Conservation (phyloP, 92 coral and sea anemone genomes). For the Parazoanthus darwini region DNA sequence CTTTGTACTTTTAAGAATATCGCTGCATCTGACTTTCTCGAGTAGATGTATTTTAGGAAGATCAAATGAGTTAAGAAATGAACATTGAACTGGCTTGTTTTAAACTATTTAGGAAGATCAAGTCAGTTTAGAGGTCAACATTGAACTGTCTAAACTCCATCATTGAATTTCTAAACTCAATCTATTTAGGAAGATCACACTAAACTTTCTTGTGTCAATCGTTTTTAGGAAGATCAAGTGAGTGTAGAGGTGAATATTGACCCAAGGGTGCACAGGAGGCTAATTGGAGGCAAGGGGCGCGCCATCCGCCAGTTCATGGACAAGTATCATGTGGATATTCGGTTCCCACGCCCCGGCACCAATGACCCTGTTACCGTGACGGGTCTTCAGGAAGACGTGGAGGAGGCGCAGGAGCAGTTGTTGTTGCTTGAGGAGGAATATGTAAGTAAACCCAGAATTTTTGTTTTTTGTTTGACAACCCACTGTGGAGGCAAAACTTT, state of each 20-base stretch:
- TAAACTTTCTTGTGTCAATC: neutral
- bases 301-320: slow-evolving; percentile 96
- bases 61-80: slow-evolving; percentile 83
- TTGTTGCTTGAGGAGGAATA: slow-evolving; percentile 93
- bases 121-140: slow-evolving; percentile 76
- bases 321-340: slow-evolving; percentile 88
- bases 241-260: slow-evolving; percentile 84
- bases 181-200: slow-evolving; percentile 74
- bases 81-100: neutral
- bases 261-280: slow-evolving; percentile 94
- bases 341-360: slow-evolving; percentile 91
- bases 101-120: slow-evolving; percentile 77
- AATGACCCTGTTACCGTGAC: slow-evolving; percentile 85
- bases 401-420: slow-evolving; percentile 93
- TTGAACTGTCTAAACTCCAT: slow-evolving; percentile 41
- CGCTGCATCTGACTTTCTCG: neutral
- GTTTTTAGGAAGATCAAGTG: slow-evolving; percentile 87
- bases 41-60: slow-evolving; percentile 60
- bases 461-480: no score
- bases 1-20: no score
- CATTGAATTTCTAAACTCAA: neutral
- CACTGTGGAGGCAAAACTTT: no score
- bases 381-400: slow-evolving; percentile 91
- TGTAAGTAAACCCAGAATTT: slow-evolving; percentile 55
- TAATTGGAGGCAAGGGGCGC: slow-evolving; percentile 93